Evolutionary conservation across 2,797 vertebrate genomes (phyloP), one percentile per base, ranked within the genome.

Genomic region (Ceyx erithaca): DNA sequence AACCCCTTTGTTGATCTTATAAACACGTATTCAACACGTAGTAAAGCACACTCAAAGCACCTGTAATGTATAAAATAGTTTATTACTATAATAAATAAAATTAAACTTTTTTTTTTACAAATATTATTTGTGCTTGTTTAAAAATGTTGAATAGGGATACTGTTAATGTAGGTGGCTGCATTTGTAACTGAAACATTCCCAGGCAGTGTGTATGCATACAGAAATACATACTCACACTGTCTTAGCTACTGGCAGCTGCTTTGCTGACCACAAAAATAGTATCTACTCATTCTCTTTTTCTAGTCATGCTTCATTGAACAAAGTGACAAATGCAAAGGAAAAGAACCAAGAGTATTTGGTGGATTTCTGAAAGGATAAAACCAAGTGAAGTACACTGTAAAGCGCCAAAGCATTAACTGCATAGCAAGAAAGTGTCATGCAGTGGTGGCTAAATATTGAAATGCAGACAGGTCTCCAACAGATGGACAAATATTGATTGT

Each of bases 1-100:
- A 57, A 22, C 8, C 19, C 49, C 21, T 19, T 57, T 13, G 6
- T 28, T 86, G 54, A 41, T 73, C 68, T 68, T 55, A 28, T 0
- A 25, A 52, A 35, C 41, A 54, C 22, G 7, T 48, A 79, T 26
- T 70, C 41, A 58, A 73, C 19, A 46, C 52, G 67, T 1, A 73
- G 72, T 95, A 97, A 96, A 89, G 55, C 82, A 85, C 91, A 93
- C 84, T 33, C 33, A 64, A 94, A 61, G 57, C 89, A 83, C 77
- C 23, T 17, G 16, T 98, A 94, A 97, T 98, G 97, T 99, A 98
- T 97, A 98, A 99, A 99, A 99, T 98, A 90, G 90, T 99, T 99
- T 98, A 99, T 98, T 99, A 97, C 97, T 97, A 91, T 98, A 97
- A 98, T 98, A 98, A 98, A 98, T 97, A 98, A 98, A 97, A 97